Evolutionary conservation across 2,888 invertebrate species (phyloP), one percentile per base, ranked within the genome.

Genomic region (Drosophila mimica): DNA sequence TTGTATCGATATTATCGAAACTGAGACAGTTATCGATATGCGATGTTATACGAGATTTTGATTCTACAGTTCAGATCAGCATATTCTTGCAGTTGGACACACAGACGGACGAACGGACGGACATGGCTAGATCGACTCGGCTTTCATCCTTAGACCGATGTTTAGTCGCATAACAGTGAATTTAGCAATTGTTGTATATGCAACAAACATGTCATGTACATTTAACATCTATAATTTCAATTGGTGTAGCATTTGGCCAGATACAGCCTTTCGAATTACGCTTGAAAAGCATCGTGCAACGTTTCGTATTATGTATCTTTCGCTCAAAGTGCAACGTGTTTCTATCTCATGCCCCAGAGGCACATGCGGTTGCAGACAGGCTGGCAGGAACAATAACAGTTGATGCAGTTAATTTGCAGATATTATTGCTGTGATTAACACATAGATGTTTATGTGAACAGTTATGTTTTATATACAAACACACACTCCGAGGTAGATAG

Each of bases 391-490:
- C 70, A 40, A 74, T 64, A 69, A 65, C 64, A 66, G 84, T 78
- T 88, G 82, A 79, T 88, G 83, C 77, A 90, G 83, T 82, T 90
- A 90, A 90, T 90, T 86, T 87, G 87, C 69, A 76, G 83, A 86
- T 86, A 87, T 88, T 87, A 90, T 87, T 87, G 87, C 90, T 87
- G 87, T 87, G 87, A 87, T 87, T 90, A 87, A 87, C 87, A 87
- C 87, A 86, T 86, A 72, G 69, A 74, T 90, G 90, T 87, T 87
- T 87, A 85, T 90, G 79, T 83, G 88, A 70, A 88, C 68, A 68
- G 62, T 74, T 54, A 49, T 84, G 84, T 85, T 89, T 78, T 82
- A 79, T 79, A 79, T 76, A 88, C 78, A 86, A 79, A 85, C 40
- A 53, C 51, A 30, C 20, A 57, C 13, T n/a, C 25, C 30, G n/a